Evolutionary conservation across 1,140 invertebrate genomes (phyloP).

Genomic region (Megalonaias nervosa): DNA sequence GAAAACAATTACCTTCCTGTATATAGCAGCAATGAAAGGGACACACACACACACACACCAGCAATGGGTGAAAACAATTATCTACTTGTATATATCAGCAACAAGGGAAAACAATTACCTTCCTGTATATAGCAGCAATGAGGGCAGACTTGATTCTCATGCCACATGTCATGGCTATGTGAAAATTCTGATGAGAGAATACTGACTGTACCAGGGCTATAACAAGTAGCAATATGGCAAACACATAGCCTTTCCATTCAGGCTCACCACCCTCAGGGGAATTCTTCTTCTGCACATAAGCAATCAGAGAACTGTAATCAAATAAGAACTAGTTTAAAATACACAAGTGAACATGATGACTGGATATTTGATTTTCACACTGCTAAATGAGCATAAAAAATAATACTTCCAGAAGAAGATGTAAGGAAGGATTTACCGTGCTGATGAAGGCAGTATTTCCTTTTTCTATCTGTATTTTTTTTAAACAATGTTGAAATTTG

Average conservation of each 20-base stretch:
- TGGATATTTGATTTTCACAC: neutral
- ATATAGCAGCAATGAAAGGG: constrained; percentile 89
- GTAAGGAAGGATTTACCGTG: neutral
- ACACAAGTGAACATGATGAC: neutral
- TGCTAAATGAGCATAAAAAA: neutral
- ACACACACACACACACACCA: no score
- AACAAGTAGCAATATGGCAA: constrained; percentile 63
- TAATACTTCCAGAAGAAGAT: neutral
- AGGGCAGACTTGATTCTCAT: constrained; percentile 92
- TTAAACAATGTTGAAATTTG: neutral
- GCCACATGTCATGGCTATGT: constrained; percentile 80
- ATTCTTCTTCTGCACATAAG: constrained; percentile 33
- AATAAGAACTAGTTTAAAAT: neutral
- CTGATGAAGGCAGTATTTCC: neutral
- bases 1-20: constrained; percentile 80
- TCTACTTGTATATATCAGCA: constrained; percentile 1
- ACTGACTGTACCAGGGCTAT: constrained; percentile 54
- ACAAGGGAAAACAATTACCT: constrained; percentile 72
- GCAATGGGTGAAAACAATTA: neutral
- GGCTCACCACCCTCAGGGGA: constrained; percentile 13
- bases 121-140: constrained; percentile 94
- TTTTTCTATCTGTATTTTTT: neutral
- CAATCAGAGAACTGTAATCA: constrained; percentile 38
- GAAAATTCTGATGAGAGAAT: constrained; percentile 66
- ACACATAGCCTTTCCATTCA: constrained; percentile 70